Percentiles rank a stretch among this genome's conserved stretches.
Evolutionary conservation across 1,140 invertebrate species (phyloP).

Genomic region (Vollenhovia emeryi): DNA sequence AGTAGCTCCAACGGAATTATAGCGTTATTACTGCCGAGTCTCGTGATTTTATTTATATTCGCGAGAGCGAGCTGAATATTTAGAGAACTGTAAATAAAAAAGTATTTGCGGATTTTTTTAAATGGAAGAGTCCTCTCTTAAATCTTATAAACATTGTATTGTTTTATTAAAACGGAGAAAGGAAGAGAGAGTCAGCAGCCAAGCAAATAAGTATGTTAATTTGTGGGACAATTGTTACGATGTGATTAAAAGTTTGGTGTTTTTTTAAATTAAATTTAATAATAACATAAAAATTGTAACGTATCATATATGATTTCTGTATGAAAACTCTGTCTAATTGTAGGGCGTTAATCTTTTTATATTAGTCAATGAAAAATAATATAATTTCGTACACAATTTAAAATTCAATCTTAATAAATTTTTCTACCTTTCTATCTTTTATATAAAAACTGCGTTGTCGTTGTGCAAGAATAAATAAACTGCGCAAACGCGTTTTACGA

Average conservation of each 20-base stretch:
- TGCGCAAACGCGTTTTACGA: not conserved
- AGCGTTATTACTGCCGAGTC: too few relatives aligned
- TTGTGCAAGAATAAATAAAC: not conserved
- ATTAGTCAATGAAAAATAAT: not conserved
- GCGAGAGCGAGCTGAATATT: too few relatives aligned
- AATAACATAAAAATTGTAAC: not conserved
- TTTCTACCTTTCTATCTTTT: not conserved
- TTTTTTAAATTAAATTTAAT: not conserved
- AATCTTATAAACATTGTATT: too few relatives aligned
- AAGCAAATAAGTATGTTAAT: too few relatives aligned
- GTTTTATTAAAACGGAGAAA: too few relatives aligned
- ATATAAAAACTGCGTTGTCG: not conserved
- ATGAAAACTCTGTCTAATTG: not conserved
- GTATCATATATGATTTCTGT: not conserved
- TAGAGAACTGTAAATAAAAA: too few relatives aligned
- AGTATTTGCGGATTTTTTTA: too few relatives aligned
- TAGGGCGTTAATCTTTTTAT: not conserved
- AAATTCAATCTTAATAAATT: not conserved
- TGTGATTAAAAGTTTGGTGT: not conserved
- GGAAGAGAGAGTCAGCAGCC: too few relatives aligned
- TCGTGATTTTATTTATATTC: too few relatives aligned
- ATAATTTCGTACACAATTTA: not conserved
- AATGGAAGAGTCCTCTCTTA: too few relatives aligned
- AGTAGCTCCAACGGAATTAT: not conserved
- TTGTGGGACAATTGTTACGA: too few relatives aligned